phyloP scores from a whole-genome alignment of 2,888 invertebrate genomes.

The Trissolcus japonicus region DNA sequence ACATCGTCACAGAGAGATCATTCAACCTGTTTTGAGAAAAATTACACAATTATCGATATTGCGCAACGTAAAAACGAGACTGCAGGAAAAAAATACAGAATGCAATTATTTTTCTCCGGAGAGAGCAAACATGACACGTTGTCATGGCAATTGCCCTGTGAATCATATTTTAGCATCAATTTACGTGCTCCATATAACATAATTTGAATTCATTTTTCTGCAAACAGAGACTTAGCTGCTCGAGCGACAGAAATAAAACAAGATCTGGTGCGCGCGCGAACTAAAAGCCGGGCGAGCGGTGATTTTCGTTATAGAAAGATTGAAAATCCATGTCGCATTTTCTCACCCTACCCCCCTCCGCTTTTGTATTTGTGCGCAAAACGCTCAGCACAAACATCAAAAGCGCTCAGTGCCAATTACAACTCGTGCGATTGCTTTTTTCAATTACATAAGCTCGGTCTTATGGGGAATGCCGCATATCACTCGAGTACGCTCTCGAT shows the following conservation, averaged over 20 bases:
- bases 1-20: constrained; percentile 7
- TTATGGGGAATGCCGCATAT: constrained; percentile 22
- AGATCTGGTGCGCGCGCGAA: constrained; percentile 24
- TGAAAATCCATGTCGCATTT: constrained; percentile 30
- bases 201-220: constrained; percentile 24
- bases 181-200: constrained; percentile 18
- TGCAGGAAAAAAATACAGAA: neutral
- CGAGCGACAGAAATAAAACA: constrained; percentile 30
- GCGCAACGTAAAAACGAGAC: neutral
- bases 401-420: constrained; percentile 53
- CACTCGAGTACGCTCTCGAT: constrained; percentile 19
- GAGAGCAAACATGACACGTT: neutral
- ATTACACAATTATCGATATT: constrained; percentile 10
- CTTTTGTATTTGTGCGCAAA: constrained; percentile 27
- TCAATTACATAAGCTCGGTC: constrained; percentile 43
- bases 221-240: constrained; percentile 18
- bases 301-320: constrained; percentile 23
- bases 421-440: constrained; percentile 40
- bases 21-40: constrained; percentile 1
- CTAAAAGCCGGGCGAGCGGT: constrained; percentile 23
- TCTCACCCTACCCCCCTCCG: constrained; percentile 10
- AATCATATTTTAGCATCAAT: constrained; percentile 28
- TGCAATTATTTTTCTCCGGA: constrained; percentile 8
- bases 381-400: constrained; percentile 50
- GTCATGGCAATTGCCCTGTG: neutral